phyloP scores from a whole-genome alignment of 1,140 invertebrate species.

The Ptiloglossa arizonensis region DNA sequence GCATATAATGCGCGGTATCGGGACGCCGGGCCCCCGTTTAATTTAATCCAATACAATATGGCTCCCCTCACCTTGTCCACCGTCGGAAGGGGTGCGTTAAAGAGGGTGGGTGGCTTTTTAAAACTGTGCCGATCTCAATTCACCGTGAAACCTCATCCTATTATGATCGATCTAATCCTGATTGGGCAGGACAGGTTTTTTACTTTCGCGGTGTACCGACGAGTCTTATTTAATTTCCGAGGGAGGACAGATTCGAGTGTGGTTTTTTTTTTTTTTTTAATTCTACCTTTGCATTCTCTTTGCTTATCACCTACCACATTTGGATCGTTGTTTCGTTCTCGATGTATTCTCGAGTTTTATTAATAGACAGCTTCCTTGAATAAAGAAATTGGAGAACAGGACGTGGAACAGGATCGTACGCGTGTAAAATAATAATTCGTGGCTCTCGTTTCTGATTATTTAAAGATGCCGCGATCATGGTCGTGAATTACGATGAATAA shows the following conservation, averaged over 20 bases:
- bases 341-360: too few species aligned
- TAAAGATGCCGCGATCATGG: too few species aligned
- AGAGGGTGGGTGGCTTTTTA: constrained; percentile 79
- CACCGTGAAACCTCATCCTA: constrained; percentile 80
- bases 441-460: too few species aligned
- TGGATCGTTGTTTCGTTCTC: too few species aligned
- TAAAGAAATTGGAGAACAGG: too few species aligned
- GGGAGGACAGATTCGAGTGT: not conserved
- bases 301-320: too few species aligned
- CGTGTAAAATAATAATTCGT: too few species aligned
- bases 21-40: constrained; percentile 71
- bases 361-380: too few species aligned
- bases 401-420: too few species aligned
- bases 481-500: too few species aligned
- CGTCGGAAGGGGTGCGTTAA: constrained; percentile 68
- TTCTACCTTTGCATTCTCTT: not conserved
- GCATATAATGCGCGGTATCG: constrained; percentile 72
- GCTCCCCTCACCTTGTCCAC: constrained; percentile 62
- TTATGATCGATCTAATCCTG: constrained; percentile 78
- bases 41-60: constrained; percentile 82
- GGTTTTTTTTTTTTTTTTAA: too few species aligned
- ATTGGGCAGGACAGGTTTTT: constrained; percentile 74
- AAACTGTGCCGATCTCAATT: constrained; percentile 78
- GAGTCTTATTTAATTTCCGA: not conserved
- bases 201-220: constrained; percentile 62